Percentiles rank a stretch among this genome's conserved stretches.
phyloP scores from a whole-genome alignment of 2,888 invertebrate genomes.

The Venusia cambrica region DNA sequence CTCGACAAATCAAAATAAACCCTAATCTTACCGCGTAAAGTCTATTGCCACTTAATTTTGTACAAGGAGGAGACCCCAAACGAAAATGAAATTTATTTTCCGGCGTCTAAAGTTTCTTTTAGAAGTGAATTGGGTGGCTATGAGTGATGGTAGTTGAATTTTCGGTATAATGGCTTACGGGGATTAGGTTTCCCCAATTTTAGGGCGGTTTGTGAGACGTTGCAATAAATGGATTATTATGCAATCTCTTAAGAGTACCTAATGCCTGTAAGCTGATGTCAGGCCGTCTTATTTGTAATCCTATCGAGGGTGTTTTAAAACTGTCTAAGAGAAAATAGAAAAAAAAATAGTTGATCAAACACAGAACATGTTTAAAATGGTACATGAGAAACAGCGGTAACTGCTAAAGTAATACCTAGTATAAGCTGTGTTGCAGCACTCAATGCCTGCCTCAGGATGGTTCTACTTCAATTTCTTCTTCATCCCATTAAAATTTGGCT shows the following conservation, averaged over 20 bases:
- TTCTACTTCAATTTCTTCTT: too few relatives aligned
- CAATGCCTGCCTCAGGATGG: too few relatives aligned
- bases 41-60: slow-evolving; percentile 62
- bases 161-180: slow-evolving; percentile 72
- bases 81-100: slow-evolving; percentile 54
- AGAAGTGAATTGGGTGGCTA: slow-evolving; percentile 35
- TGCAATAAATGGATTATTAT: slow-evolving; percentile 72
- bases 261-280: slow-evolving; percentile 23
- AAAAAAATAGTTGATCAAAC: neutral
- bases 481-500: too few relatives aligned
- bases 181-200: slow-evolving; percentile 76
- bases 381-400: too few relatives aligned
- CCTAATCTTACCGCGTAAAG: slow-evolving; percentile 59
- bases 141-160: slow-evolving; percentile 62
- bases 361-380: too few relatives aligned
- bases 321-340: neutral
- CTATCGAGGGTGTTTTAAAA: slow-evolving; percentile 8
- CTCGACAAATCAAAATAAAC: slow-evolving; percentile 62
- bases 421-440: too few relatives aligned
- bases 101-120: slow-evolving; percentile 48
- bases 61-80: slow-evolving; percentile 46
- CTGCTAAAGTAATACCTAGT: too few relatives aligned
- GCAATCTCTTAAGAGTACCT: slow-evolving; percentile 52
- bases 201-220: slow-evolving; percentile 58
- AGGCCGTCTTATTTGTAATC: slow-evolving; percentile 27